Evolutionary conservation across 1,140 invertebrate genomes (phyloP), one percentile per base, ranked within the genome.

Genomic region (Caenorhabditis briggsae): DNA sequence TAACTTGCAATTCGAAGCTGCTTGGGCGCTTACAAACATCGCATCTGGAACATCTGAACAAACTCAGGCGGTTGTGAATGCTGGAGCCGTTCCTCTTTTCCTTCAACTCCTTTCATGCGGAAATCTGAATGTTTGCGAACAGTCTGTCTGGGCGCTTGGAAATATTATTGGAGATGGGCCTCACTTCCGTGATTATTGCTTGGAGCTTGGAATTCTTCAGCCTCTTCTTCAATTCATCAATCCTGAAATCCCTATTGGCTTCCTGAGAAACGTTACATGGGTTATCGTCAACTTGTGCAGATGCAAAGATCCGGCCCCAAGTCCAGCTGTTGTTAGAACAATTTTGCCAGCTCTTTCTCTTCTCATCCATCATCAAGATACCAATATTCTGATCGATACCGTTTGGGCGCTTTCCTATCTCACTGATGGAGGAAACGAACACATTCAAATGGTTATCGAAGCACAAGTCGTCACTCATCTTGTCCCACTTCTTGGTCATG

Each of bases 371-470:
- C 97, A 99, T 93, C 95, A 95, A 88, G 98, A 99, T 94, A 96
- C 96, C 74, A 98, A 97, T 96, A 98, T 99, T 91, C 94, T 99
- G 90, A 97, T 99, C 78, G 98, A 99, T 93, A 98, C 98, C 74
- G 96, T 99, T 56, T 99, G 98, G 98, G 97, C 98, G 43, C 94
- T 99, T 87, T 99, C 97, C 91, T 99, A 99, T 94, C 93, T 99
- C 90, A 99, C 98, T 65, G 97, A 99, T 92, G 96, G 96, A 86
- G 98, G 98, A 25, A 99, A 99, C 93, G 96, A 98, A 88, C 97
- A 99, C 93, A 99, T 99, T 91, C 97, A 93, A 90, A 96, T 98
- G 95, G 97, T 99, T 1, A 97, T 99, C 89, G 97, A 99, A 87
- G 48, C 61, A 23, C 56, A 91, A 90, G 91, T 92, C 43, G 97